A percentile compares a stretch with the other conserved stretches of the same genome.
Evolutionary conservation across 2,888 invertebrate genomes (phyloP).

Genomic region (Cephus runcator): DNA sequence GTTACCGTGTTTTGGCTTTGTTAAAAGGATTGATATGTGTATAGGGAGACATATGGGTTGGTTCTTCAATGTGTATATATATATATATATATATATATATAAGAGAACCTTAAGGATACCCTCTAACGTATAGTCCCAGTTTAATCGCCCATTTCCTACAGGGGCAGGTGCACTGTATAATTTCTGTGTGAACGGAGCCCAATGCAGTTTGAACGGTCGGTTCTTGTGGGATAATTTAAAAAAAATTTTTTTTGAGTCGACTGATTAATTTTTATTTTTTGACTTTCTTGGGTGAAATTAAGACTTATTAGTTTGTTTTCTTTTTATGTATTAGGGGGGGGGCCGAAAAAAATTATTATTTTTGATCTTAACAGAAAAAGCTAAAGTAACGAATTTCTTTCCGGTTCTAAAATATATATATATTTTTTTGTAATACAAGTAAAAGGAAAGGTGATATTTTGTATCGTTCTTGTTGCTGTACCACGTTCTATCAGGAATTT

Average conservation of each 20-base stretch:
- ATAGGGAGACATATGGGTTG: no score
- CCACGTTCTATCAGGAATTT: not conserved
- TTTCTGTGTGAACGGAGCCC: constrained; percentile 5
- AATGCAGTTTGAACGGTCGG: not conserved
- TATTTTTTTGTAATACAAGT: no score
- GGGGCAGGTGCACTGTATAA: constrained; percentile 44
- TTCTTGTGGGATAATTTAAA: not conserved
- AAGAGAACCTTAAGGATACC: not conserved
- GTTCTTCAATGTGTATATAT: no score
- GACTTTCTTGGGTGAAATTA: no score
- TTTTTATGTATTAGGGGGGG: no score
- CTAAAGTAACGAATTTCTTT: no score
- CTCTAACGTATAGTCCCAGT: constrained; percentile 22
- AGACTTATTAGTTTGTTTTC: no score
- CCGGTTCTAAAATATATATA: no score
- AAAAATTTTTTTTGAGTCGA: not conserved
- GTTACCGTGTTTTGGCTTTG: not conserved
- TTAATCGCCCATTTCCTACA: constrained; percentile 51
- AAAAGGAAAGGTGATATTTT: no score
- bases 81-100: not conserved
- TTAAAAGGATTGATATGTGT: not conserved
- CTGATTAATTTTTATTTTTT: no score
- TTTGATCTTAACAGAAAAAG: no score
- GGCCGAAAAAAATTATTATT: no score
- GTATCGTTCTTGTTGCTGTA: not conserved